Evolutionary conservation across 2,888 invertebrate genomes (phyloP), one percentile per base, ranked within the genome.

Genomic region (Agrochola circellaris): DNA sequence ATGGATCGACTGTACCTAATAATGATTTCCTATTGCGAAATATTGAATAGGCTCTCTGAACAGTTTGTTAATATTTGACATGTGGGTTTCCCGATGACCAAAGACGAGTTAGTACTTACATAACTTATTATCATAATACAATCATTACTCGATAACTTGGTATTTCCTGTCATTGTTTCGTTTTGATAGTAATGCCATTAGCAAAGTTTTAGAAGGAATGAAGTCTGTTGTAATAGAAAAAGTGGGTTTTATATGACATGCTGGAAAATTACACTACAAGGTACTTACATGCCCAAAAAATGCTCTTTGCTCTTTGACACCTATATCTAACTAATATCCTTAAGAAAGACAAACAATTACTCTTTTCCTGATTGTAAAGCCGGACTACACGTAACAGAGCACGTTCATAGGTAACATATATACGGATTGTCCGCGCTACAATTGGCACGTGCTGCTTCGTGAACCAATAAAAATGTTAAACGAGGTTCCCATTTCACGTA

Each of bases 101-200:
- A 11, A 15, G 26, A 54, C 34, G 15, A 54, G 11, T 54, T 61
- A 54, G 15, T 54, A 69, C 34, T 34, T 34, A 34, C 15, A 45
- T 30, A 68, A 65, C 64, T 68, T 60, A 68, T 82, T 82, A 77
- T 77, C 20, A 77, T 83, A 83, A 80, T 69, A 30, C 0, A 68
- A 77, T 45, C 15, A 68, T 77, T 58, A 68, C 2, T 62, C 48
- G 30, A 7, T 65, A 69, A 34, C 0, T 69, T 65, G 68, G 77
- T 60, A 80, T 80, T 80, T 83, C 79, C 79, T 65, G 64, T 26
- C 78, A 80, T 80, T 80, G 83, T 80, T 69, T 69, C 7, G 8
- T 60, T 20, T 20, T 23, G 45, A 62, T 81, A 54, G n/a, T 67
- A 45, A 73, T 38, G 72, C 0, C 26, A 56, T 77, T 51, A 64